A percentile compares a stretch with the other conserved stretches of the same genome.
These are phyloP conservation scores for Ophioninae sp. DNA, from an alignment of 2,888 invertebrate species.

Conservation along the genomic window DNA sequence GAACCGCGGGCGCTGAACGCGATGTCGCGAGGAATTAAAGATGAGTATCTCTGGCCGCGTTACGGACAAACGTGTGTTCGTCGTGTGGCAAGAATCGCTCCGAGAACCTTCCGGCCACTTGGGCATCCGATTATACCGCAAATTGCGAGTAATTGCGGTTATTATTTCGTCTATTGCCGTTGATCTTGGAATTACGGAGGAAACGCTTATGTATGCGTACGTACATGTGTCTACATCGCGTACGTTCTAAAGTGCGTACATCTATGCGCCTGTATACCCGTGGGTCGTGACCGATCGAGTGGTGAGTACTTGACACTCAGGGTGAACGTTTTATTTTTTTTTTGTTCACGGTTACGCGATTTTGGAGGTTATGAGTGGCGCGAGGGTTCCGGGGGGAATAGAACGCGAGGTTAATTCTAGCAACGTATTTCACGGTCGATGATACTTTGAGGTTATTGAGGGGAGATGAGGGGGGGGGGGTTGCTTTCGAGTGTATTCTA, in stretches of 20 bases:
- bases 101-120: conserved; percentile 53
- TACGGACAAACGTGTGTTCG: neutral
- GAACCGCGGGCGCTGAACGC: neutral
- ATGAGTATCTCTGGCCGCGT: conserved; percentile 27
- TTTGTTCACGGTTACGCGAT: neutral
- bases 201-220: neutral
- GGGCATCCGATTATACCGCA: conserved; percentile 49
- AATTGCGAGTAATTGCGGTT: conserved; percentile 59
- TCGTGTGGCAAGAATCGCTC: conserved; percentile 13
- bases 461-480: too few relatives aligned
- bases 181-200: conserved; percentile 29
- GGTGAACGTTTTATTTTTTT: neutral
- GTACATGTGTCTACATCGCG: neutral
- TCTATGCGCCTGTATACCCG: conserved; percentile 12
- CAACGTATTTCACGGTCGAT: neutral
- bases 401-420: neutral
- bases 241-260: conserved; percentile 2
- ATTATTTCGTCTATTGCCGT: conserved; percentile 54
- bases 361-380: conserved; percentile 15
- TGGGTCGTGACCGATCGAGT: conserved; percentile 33
- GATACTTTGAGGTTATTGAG: neutral
- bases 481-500: neutral
- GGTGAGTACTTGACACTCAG: conserved; percentile 45
- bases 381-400: neutral
- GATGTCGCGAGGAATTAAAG: conserved; percentile 15